Evolutionary conservation across 2,797 vertebrate genomes (phyloP).

Genomic region (Erpetoichthys calabaricus): DNA sequence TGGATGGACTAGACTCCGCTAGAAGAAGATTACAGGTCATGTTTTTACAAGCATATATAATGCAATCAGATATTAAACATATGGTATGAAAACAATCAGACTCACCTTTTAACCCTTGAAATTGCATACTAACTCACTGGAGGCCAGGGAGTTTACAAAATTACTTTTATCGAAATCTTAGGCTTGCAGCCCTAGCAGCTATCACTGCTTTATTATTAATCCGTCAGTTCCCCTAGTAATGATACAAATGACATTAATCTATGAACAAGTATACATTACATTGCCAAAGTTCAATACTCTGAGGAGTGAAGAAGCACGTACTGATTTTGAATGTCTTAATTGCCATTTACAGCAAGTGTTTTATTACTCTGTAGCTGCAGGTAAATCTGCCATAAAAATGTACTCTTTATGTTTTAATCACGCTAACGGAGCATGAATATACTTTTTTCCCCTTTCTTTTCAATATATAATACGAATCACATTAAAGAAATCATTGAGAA

Average conservation of each 20-base stretch:
- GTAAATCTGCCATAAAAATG: slow-evolving; percentile 38
- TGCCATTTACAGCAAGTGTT: slow-evolving; percentile 35
- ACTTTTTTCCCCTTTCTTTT: too few relatives aligned
- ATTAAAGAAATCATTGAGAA: too few relatives aligned
- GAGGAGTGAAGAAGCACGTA: slow-evolving; percentile 31
- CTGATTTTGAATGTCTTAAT: slow-evolving; percentile 49
- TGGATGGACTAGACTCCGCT: not conserved
- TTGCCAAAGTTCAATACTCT: slow-evolving; percentile 51
- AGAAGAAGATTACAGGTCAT: not conserved
- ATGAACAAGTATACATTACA: slow-evolving; percentile 48
- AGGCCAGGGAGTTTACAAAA: slow-evolving; percentile 18
- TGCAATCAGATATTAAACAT: slow-evolving; percentile 9
- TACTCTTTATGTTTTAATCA: slow-evolving; percentile 11
- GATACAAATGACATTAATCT: slow-evolving; percentile 46
- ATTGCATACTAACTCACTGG: slow-evolving; percentile 15
- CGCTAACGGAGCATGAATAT: not conserved
- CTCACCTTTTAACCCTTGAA: slow-evolving; percentile 8
- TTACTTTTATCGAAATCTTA: slow-evolving; percentile 11
- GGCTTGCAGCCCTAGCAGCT: slow-evolving; percentile 13
- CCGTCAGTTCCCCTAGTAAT: slow-evolving; percentile 35
- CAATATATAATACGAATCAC: too few relatives aligned
- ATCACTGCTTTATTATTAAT: slow-evolving; percentile 44
- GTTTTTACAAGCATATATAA: not conserved
- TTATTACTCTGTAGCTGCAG: slow-evolving; percentile 32
- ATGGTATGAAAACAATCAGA: slow-evolving; percentile 4